phyloP scores from a whole-genome alignment of 2,888 invertebrate species.

The Cloeon dipterum region DNA sequence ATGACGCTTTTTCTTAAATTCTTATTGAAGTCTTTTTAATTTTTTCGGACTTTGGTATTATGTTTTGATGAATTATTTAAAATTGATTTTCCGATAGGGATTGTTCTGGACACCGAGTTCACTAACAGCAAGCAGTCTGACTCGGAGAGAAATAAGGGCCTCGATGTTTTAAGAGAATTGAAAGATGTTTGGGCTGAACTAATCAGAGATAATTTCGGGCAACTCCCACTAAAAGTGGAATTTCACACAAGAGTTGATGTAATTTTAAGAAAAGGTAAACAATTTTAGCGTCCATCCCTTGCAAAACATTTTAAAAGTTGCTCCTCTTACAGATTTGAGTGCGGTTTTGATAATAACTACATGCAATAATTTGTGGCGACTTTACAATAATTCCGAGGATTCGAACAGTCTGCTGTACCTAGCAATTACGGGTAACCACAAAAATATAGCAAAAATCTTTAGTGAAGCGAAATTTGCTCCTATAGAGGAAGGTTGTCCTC shows the following conservation, averaged over 20 bases:
- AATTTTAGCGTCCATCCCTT: background rate
- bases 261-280: conserved; percentile 43
- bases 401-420: conserved; percentile 39
- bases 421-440: conserved; percentile 36
- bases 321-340: conserved; percentile 35
- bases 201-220: background rate
- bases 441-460: background rate
- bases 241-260: conserved; percentile 43
- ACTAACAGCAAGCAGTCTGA: background rate
- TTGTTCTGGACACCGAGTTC: background rate
- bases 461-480: background rate
- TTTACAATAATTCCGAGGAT: conserved; percentile 34
- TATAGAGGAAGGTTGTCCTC: conserved; percentile 49
- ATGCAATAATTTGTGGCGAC: conserved; percentile 48
- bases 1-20: too few species aligned
- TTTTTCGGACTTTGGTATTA: too few species aligned
- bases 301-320: too few species aligned
- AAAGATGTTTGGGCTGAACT: background rate
- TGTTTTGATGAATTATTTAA: background rate
- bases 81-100: background rate
- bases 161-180: background rate
- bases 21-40: too few species aligned
- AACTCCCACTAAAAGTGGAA: conserved; percentile 25
- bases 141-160: background rate
- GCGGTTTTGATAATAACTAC: conserved; percentile 51